These are phyloP conservation scores for Hesperophylax magnus DNA, from an alignment of 1,140 invertebrate species.

Conservation along the genomic window DNA sequence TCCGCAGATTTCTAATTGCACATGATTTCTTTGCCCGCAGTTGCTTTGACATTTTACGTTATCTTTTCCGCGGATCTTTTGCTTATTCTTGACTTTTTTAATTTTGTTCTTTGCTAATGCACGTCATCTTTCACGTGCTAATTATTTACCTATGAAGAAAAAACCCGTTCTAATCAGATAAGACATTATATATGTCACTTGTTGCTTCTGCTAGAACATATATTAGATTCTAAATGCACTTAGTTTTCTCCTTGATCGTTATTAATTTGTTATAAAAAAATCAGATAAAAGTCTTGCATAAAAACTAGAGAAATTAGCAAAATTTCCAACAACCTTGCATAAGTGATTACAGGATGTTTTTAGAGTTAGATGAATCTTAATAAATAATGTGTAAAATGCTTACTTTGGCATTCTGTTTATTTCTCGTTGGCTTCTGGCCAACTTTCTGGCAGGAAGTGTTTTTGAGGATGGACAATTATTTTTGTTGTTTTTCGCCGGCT, in stretches of 20 bases:
- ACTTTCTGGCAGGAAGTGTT: neutral
- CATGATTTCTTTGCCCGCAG: neutral
- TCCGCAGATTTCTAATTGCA: slow-evolving; percentile 32
- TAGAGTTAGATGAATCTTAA: neutral
- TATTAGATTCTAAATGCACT: no score
- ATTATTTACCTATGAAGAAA: no score
- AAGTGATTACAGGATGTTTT: neutral
- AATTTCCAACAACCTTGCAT: neutral
- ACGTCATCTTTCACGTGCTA: no score
- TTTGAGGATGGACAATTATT: neutral
- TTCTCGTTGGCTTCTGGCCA: neutral
- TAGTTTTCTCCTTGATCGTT: no score
- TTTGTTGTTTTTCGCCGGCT: neutral
- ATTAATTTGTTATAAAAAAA: no score
- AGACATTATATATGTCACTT: no score
- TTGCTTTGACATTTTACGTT: neutral
- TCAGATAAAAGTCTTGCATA: no score
- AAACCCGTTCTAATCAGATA: no score
- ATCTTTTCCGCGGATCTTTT: neutral
- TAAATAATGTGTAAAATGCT: slow-evolving; percentile 5
- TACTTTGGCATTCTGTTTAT: slow-evolving; percentile 1
- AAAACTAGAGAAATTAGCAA: neutral
- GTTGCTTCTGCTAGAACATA: no score
- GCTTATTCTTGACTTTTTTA: no score
- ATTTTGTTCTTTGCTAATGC: no score